phyloP scores from a whole-genome alignment of 2,113 vertebrate genomes.

The Willisornis vidua region DNA sequence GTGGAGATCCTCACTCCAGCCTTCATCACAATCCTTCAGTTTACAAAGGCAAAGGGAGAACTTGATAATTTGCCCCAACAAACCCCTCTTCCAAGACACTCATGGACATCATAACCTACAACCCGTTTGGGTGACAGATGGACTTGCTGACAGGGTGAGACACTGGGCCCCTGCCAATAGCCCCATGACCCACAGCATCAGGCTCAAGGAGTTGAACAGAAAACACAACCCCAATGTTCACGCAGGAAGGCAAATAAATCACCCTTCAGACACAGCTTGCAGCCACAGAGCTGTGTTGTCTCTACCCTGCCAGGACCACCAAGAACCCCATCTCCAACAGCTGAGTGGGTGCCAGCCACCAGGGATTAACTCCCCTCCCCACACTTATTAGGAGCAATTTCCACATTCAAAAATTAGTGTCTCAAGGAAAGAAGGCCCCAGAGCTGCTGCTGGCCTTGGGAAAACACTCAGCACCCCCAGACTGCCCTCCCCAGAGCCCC shows the following conservation, averaged over 20 bases:
- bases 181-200: not conserved
- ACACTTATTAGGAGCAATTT: not conserved
- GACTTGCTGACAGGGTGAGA: accelerated
- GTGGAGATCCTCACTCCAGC: not conserved
- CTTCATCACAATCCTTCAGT: not conserved
- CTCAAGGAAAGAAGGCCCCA: not conserved
- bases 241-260: not conserved
- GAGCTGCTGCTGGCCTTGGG: not conserved
- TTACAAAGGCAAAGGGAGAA: not conserved
- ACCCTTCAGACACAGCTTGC: not conserved
- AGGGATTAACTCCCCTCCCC: not conserved
- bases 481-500: not conserved
- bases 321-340: accelerated
- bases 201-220: not conserved
- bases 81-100: accelerated
- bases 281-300: not conserved
- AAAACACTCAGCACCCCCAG: not conserved
- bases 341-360: not conserved
- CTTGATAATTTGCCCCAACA: not conserved
- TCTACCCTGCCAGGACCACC: not conserved
- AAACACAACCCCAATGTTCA: not conserved
- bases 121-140: accelerated
- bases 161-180: not conserved
- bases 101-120: accelerated
- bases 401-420: accelerated